Base-by-base conservation (phyloP, 2,797 vertebrate species). In the Miichthys miiuy region DNA sequence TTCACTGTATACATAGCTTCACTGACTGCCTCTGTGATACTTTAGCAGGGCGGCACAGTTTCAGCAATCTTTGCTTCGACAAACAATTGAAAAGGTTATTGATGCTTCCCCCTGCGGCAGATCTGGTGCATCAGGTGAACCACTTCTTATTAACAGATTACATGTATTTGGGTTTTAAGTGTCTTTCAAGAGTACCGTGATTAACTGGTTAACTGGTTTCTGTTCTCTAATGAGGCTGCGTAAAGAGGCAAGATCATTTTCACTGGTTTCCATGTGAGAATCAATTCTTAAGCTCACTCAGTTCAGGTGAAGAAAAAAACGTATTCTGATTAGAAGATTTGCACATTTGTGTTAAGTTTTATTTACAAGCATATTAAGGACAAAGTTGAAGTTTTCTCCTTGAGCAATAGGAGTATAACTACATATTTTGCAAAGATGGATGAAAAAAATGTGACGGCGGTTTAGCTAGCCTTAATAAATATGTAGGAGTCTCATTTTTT, bases 391-490 rank as follows among this genome's bases (percentile, higher is more conserved):
- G 6, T 46, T 60, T 51, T 27, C 21, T 42, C 17, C 6, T 20
- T 51, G 30, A 17, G n/a, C 10, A 30, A 6, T 6, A 30, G 6
- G 13, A n/a, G 4, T 38, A 51, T 18, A 56, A 73, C 71, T 47
- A 13, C 1, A 1, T 11, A 25, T 25, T 23, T 68, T 16, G 7
- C 0, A 68, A 47, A 61, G 1, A 23, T 13, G 47, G 20, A 44
- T 30, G 30, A 10, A 80, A 41, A 41, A 52, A 63, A 73, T 50
- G 3, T 52, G 1, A 52, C 65, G 48, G 54, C 57, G 44, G 68
- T 79, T 79, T 30, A 44, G 5, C 3, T 16, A 21, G 11, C 25
- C 4, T 68, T 23, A 58, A 12, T 16, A 12, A 4, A 56, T 57
- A 4, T 23, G 9, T 14, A n/a, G n/a, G 44, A 61, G 42, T 21